Evolutionary conservation across 2,888 invertebrate genomes (phyloP).

Genomic region (Tanypteryx hageni): DNA sequence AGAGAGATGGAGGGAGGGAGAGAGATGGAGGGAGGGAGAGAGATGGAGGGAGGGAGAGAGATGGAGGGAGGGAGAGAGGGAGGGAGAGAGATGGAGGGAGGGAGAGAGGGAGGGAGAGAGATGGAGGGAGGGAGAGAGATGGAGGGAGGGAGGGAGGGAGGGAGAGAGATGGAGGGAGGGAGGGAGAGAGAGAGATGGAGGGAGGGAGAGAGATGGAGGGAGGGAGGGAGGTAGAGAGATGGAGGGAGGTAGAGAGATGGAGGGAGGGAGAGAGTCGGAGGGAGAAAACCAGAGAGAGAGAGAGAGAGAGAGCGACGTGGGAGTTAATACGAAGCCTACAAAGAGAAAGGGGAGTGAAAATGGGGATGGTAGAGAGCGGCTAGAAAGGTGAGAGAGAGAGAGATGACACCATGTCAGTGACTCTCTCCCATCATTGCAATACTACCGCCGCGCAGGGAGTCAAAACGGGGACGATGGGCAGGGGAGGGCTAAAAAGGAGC

Average conservation of each 20-base stretch:
- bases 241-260: too few relatives aligned
- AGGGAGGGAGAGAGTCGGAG: background rate
- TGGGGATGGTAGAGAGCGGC: background rate
- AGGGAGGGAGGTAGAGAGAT: too few relatives aligned
- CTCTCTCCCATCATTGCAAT: background rate
- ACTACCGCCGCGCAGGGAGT: background rate
- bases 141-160: background rate
- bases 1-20: background rate
- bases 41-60: background rate
- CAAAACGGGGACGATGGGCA: background rate
- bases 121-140: background rate
- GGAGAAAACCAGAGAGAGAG: background rate
- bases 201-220: too few relatives aligned
- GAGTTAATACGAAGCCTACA: background rate
- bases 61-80: background rate
- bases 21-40: background rate
- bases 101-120: background rate
- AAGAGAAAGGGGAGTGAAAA: background rate
- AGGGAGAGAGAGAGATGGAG: too few relatives aligned
- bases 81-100: background rate
- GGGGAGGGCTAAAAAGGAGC: background rate
- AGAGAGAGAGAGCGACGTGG: background rate
- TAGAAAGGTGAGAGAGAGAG: background rate
- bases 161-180: too few relatives aligned
- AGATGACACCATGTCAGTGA: slow-evolving; percentile 7